These are phyloP conservation scores for Leucophenga montana DNA, from an alignment of 2,888 invertebrate species.

Conservation along the genomic window DNA sequence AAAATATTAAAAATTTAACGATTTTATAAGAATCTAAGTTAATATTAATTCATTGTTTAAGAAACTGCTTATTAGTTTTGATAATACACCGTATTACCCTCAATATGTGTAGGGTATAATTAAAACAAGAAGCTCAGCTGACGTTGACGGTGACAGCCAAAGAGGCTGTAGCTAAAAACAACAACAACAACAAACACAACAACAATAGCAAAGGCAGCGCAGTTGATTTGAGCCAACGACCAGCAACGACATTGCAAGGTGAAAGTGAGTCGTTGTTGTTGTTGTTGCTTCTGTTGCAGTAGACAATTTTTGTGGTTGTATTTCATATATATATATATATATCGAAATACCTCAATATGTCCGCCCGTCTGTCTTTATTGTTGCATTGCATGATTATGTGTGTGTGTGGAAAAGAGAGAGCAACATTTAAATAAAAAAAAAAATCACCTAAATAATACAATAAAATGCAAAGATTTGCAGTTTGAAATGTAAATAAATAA, in stretches of 20 bases:
- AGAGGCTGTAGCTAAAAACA: conserved; percentile 31
- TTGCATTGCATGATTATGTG: conserved; percentile 23
- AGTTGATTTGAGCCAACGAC: conserved; percentile 70
- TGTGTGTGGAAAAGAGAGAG: conserved; percentile 19
- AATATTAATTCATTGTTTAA: too few relatives aligned
- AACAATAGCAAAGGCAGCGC: conserved; percentile 50
- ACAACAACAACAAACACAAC: conserved; percentile 37
- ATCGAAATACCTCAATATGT: too few relatives aligned
- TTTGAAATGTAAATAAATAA: too few relatives aligned
- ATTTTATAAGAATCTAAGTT: too few relatives aligned
- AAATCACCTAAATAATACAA: background rate
- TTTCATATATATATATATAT: too few relatives aligned
- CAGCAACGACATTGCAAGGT: conserved; percentile 73
- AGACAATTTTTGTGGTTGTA: conserved; percentile 6
- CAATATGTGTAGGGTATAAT: conserved; percentile 24
- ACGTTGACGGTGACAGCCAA: background rate
- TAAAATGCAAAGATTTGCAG: background rate
- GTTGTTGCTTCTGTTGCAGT: conserved; percentile 32
- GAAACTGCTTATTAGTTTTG: background rate
- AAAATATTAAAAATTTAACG: too few relatives aligned
- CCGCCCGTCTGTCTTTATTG: background rate
- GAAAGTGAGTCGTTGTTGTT: conserved; percentile 69
- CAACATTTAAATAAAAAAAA: background rate
- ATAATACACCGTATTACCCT: background rate
- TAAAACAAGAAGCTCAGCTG: background rate